Conservation (phyloP, 2,113 vertebrate species). For the Eleginops maclovinus region DNA sequence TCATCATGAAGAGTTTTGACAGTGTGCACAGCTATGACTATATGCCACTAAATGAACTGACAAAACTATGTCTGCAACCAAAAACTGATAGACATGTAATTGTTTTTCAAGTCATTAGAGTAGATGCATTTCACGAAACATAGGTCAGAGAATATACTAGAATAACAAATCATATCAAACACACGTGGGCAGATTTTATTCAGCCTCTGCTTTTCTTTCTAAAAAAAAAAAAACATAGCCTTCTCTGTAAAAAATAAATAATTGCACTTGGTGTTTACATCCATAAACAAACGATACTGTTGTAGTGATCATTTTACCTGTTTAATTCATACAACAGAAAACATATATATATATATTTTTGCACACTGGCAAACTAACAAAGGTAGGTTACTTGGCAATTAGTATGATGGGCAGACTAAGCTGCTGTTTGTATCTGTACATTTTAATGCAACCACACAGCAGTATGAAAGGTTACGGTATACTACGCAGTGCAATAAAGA, state of each 20-base stretch:
- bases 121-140: not conserved
- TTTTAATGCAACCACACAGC: too few species aligned
- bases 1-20: too few species aligned
- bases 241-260: not conserved
- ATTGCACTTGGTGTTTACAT: not conserved
- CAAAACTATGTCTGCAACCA: not conserved
- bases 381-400: too few species aligned
- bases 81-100: not conserved
- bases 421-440: too few species aligned
- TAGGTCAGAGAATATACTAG: not conserved
- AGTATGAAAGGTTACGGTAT: too few species aligned
- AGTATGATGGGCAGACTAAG: too few species aligned
- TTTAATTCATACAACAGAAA: too few species aligned
- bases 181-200: too few species aligned
- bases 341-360: too few species aligned
- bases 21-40: not conserved
- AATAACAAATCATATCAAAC: not conserved
- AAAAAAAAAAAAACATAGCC: not conserved
- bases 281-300: not conserved
- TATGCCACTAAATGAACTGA: not conserved
- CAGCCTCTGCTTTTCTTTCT: conserved; percentile 1
- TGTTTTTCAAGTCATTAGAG: not conserved
- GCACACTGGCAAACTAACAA: too few species aligned
- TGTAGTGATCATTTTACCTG: too few species aligned
- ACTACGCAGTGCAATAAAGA: too few species aligned